phyloP scores from a whole-genome alignment of 2,888 invertebrate genomes.

The Idaea biselata region DNA sequence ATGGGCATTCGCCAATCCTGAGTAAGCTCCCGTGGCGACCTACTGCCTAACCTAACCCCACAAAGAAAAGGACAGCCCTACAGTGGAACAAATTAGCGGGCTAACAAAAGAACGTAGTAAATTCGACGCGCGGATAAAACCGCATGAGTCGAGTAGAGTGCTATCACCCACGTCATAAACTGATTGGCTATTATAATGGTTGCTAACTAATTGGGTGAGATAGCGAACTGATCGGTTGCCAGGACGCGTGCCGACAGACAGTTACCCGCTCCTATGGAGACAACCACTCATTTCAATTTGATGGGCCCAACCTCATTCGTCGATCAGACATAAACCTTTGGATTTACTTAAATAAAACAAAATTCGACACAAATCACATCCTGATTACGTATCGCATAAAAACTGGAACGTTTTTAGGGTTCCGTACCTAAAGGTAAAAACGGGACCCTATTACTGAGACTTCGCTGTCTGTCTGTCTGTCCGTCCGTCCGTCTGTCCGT shows the following conservation, averaged over 20 bases:
- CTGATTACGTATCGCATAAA: not conserved
- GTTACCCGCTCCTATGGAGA: slow-evolving; percentile 44
- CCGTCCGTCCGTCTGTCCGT: too few species aligned
- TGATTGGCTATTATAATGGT: slow-evolving; percentile 29
- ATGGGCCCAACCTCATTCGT: slow-evolving; percentile 36
- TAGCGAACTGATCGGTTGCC: slow-evolving; percentile 32
- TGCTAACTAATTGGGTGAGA: slow-evolving; percentile 30
- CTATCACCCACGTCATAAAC: slow-evolving; percentile 20
- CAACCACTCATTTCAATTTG: slow-evolving; percentile 52
- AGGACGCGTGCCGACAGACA: slow-evolving; percentile 47
- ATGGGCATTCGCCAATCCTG: too few species aligned
- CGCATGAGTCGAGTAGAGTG: not conserved
- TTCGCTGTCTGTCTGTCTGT: too few species aligned
- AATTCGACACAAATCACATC: not conserved
- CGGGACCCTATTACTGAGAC: too few species aligned
- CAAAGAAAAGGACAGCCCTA: too few species aligned
- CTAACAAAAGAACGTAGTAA: not conserved
- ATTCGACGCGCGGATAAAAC: not conserved
- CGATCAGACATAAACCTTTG: not conserved
- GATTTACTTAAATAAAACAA: not conserved
- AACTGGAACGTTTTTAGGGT: not conserved
- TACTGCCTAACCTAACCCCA: too few species aligned
- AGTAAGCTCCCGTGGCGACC: too few species aligned
- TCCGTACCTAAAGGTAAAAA: too few species aligned
- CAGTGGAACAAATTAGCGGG: not conserved